Evolutionary conservation across 2,888 invertebrate species (phyloP).

Genomic region (Caenorhabditis sp.): DNA sequence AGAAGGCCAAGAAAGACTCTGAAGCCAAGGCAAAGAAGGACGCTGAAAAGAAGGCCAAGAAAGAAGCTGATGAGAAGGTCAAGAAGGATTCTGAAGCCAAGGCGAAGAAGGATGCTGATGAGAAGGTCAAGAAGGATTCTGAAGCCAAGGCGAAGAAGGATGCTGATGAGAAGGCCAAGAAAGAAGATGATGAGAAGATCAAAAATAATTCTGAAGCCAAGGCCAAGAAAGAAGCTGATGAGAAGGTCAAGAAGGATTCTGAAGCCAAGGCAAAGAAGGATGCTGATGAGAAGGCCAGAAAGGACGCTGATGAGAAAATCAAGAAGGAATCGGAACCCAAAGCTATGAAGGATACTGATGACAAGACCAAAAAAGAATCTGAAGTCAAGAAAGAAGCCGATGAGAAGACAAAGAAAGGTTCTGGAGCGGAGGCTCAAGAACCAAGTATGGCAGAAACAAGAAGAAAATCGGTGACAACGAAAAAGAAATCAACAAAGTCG

Average conservation of each 20-base stretch:
- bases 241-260: constrained; percentile 8
- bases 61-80: background rate
- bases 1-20: background rate
- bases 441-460: no score
- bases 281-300: constrained; percentile 6
- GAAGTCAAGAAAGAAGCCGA: constrained; percentile 8
- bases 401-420: constrained; percentile 9
- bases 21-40: background rate
- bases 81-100: no score
- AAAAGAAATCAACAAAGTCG: constrained; percentile 8
- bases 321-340: constrained; percentile 18
- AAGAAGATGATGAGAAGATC: no score
- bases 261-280: constrained; percentile 7
- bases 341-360: background rate
- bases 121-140: no score
- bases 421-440: constrained; percentile 6
- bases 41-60: background rate
- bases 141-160: constrained; percentile 8
- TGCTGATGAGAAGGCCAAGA: constrained; percentile 10
- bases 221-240: no score
- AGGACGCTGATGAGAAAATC: constrained; percentile 7
- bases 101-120: no score
- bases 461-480: constrained; percentile 9
- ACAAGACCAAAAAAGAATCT: background rate
- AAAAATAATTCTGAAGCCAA: constrained; percentile 11